Evolutionary conservation across 2,797 vertebrate species (phyloP).

Genomic region (Amazonetta brasiliensis): DNA sequence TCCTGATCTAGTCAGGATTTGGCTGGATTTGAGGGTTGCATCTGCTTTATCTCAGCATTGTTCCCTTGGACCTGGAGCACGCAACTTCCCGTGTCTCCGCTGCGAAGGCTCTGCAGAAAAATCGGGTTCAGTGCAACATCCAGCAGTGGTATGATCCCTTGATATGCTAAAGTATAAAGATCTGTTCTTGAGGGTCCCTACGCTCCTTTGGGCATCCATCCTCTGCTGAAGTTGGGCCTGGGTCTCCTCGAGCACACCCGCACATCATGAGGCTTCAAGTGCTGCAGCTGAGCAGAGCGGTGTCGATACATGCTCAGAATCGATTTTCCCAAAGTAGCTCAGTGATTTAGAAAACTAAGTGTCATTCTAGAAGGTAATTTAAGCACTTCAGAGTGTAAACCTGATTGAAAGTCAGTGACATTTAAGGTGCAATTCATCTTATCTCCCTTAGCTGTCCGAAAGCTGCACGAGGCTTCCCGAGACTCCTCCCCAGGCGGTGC

Average conservation of each 20-base stretch:
- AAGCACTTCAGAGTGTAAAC: neutral
- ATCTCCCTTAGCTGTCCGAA: neutral
- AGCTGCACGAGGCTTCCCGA: neutral
- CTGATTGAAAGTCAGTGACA: neutral
- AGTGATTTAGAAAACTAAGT: neutral
- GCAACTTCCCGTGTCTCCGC: neutral
- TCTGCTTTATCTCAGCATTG: neutral
- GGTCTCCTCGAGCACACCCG: neutral
- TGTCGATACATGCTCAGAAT: neutral
- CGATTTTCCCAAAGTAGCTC: neutral
- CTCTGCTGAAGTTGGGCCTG: neutral
- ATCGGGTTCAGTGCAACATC: neutral
- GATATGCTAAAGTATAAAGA: accelerated
- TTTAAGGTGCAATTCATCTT: neutral
- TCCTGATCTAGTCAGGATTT: neutral
- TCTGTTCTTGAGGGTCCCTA: accelerated
- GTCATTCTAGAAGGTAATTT: neutral
- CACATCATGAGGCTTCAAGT: neutral
- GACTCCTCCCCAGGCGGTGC: neutral
- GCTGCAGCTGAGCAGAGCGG: accelerated
- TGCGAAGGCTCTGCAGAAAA: accelerated
- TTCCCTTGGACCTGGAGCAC: neutral
- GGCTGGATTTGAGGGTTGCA: neutral
- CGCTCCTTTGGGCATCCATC: neutral
- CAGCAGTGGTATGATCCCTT: neutral